A percentile compares a stretch with the other conserved stretches of the same genome.
phyloP scores from a whole-genome alignment of 2,888 invertebrate species.

The Xylocampa areola region DNA sequence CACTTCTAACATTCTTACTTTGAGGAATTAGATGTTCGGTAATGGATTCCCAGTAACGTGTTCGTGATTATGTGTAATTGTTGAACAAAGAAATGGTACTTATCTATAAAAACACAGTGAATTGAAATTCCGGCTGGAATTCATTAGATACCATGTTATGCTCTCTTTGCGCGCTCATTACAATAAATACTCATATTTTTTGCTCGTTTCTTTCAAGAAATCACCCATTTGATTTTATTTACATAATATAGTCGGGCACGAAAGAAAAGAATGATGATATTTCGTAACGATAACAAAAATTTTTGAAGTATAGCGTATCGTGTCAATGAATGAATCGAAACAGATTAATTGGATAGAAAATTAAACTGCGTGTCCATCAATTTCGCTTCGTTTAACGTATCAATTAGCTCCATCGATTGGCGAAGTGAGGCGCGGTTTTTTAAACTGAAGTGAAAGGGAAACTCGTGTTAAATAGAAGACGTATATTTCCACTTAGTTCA shows the following conservation, averaged over 20 bases:
- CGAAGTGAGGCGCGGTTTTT: conserved; percentile 47
- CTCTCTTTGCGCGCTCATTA: conserved; percentile 16
- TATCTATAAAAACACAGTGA: conserved; percentile 14
- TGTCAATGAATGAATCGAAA: conserved; percentile 43
- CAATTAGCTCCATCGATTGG: conserved; percentile 65
- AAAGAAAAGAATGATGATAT: conserved; percentile 12
- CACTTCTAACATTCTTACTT: conserved; percentile 31
- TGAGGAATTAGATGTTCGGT: conserved; percentile 37
- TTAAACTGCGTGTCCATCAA: conserved; percentile 68
- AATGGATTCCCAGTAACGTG: conserved; percentile 33
- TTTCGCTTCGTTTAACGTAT: conserved; percentile 63
- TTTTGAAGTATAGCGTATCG: conserved; percentile 45
- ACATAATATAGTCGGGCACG: conserved; percentile 9
- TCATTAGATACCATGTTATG: conserved; percentile 29
- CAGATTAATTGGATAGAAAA: conserved; percentile 63
- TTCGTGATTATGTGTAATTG: conserved; percentile 41
- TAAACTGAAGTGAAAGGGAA: conserved; percentile 57
- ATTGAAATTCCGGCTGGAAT: conserved; percentile 15
- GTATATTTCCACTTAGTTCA: conserved; percentile 29
- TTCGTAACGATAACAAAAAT: conserved; percentile 28
- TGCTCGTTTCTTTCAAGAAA: conserved; percentile 13
- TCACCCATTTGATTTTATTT: conserved; percentile 19
- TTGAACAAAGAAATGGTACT: conserved; percentile 21
- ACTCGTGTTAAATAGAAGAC: conserved; percentile 38
- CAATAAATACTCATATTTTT: neutral